A percentile compares a stretch with the other conserved stretches of the same genome.
Conservation (phyloP, 2,113 vertebrate genomes). For the Phalacrocorax aristotelis region DNA sequence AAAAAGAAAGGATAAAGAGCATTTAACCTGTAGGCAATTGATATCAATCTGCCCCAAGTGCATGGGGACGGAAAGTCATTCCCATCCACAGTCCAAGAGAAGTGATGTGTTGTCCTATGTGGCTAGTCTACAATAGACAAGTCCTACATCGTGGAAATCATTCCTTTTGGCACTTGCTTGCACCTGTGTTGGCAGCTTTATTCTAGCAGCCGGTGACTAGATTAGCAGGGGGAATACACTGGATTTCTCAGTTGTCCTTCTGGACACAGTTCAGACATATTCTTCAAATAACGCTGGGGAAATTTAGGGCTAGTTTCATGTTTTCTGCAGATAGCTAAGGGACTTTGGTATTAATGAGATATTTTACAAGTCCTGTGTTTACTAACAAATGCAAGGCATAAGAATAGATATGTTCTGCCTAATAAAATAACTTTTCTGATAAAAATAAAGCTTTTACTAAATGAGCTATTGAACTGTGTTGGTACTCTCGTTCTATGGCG, state of each 20-base stretch:
- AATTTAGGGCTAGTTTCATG: background rate
- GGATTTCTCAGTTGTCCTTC: background rate
- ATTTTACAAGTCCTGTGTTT: background rate
- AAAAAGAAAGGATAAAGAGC: background rate
- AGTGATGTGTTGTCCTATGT: background rate
- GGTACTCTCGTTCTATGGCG: background rate
- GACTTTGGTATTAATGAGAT: background rate
- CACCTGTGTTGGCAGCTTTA: background rate
- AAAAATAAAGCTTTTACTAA: background rate
- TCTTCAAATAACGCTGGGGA: background rate
- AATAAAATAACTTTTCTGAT: background rate
- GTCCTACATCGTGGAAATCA: background rate
- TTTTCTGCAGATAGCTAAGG: background rate
- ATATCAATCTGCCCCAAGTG: background rate
- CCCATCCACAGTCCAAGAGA: background rate
- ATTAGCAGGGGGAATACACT: background rate
- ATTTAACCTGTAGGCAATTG: background rate
- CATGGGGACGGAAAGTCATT: background rate
- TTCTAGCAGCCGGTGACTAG: background rate
- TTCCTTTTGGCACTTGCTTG: background rate
- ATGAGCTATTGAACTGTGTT: background rate
- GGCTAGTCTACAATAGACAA: background rate
- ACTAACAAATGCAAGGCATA: background rate
- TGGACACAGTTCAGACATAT: background rate
- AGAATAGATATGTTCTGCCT: background rate